Conservation (phyloP, 2,113 vertebrate genomes). For the Noturus placidus region DNA sequence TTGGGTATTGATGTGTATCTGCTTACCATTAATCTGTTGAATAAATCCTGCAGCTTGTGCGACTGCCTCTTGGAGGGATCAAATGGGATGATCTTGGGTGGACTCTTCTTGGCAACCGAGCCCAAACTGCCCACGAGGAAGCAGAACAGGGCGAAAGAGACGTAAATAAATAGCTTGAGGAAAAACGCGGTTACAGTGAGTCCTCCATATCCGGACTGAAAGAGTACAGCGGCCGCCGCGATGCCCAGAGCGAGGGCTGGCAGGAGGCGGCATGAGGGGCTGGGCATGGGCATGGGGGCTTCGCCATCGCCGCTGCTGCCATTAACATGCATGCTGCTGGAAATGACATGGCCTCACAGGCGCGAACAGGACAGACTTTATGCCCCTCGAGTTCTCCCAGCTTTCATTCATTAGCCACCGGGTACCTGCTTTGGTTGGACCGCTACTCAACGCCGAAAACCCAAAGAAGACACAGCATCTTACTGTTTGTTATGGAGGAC, state of each 20-base stretch:
- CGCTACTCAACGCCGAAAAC: neutral
- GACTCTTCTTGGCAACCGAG: constrained; percentile 70
- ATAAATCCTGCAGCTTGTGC: constrained; percentile 61
- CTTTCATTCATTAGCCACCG: constrained; percentile 46
- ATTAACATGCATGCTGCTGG: constrained; percentile 63
- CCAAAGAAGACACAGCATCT: neutral
- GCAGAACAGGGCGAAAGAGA: constrained; percentile 74
- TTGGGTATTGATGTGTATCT: neutral
- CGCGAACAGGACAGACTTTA: constrained; percentile 48
- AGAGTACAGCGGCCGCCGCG: constrained; percentile 68
- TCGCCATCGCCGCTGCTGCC: constrained; percentile 62
- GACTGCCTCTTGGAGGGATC: constrained; percentile 58
- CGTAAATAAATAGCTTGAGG: constrained; percentile 75
- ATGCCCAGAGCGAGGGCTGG: constrained; percentile 69
- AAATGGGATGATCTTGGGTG: constrained; percentile 69
- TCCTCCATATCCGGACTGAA: constrained; percentile 73
- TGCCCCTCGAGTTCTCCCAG: constrained; percentile 46
- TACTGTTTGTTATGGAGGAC: neutral
- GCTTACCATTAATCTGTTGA: constrained; percentile 74
- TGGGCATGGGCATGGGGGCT: constrained; percentile 59
- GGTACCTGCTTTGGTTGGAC: neutral
- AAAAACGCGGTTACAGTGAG: constrained; percentile 74
- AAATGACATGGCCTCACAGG: constrained; percentile 63
- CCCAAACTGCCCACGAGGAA: constrained; percentile 72
- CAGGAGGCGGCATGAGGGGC: constrained; percentile 65